Conservation (phyloP, 2,888 invertebrate species). For the Augochlorella aurata region DNA sequence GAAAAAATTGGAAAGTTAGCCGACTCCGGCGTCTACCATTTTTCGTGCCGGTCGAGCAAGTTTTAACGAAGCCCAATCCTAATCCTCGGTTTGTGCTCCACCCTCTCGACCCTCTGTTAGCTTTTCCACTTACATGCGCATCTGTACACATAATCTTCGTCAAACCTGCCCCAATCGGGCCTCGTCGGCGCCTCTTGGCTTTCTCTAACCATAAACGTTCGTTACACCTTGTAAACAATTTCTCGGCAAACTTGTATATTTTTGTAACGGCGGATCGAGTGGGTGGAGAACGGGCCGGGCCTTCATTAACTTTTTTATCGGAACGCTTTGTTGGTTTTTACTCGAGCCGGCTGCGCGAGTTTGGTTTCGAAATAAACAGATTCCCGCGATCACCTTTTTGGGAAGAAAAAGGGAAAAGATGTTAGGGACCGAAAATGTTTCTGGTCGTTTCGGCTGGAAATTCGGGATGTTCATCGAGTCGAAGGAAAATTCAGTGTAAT, state of each 20-base stretch:
- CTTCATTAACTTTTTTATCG: neutral
- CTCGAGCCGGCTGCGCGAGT: neutral
- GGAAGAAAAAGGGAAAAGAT: neutral
- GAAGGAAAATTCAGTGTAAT: too few relatives aligned
- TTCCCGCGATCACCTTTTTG: neutral
- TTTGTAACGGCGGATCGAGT: conserved; percentile 1
- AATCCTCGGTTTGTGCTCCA: conserved; percentile 54
- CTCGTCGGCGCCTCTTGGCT: conserved; percentile 1
- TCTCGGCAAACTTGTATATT: neutral
- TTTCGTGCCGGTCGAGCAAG: conserved; percentile 51
- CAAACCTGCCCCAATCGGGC: neutral
- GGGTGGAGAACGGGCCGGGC: neutral
- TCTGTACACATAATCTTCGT: neutral
- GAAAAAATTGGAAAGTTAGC: conserved; percentile 31
- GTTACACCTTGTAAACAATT: conserved; percentile 20
- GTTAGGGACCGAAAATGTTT: neutral
- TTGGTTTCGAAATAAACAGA: neutral
- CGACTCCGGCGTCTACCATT: conserved; percentile 45
- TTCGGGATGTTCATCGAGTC: too few relatives aligned
- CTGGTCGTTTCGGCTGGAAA: too few relatives aligned
- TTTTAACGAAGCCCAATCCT: conserved; percentile 54
- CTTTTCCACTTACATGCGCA: conserved; percentile 28
- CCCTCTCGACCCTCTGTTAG: conserved; percentile 42
- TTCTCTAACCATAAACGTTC: neutral
- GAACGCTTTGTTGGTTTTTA: neutral